phyloP scores from a whole-genome alignment of 2,888 invertebrate species.

The Rutpela maculata region DNA sequence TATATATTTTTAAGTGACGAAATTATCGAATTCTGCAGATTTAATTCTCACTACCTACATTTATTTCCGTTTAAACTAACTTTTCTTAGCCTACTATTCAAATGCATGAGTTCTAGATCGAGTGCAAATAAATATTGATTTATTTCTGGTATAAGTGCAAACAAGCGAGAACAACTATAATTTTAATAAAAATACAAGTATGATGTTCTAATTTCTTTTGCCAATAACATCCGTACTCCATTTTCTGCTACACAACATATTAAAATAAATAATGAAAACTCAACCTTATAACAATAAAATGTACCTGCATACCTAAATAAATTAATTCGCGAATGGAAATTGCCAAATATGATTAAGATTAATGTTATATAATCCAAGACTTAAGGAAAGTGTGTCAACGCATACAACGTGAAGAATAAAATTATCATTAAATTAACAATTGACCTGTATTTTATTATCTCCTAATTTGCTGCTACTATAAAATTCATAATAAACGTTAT shows the following conservation, averaged over 20 bases:
- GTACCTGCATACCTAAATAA: not conserved
- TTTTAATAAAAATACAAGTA: not conserved
- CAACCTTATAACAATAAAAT: not conserved
- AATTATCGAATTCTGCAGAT: no score
- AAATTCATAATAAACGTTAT: constrained; percentile 13
- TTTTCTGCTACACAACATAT: not conserved
- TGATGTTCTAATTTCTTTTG: constrained; percentile 2
- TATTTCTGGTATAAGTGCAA: not conserved
- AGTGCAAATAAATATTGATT: not conserved
- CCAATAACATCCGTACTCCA: not conserved
- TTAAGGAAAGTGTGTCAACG: constrained; percentile 29
- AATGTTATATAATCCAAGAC: constrained; percentile 18
- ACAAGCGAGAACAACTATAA: not conserved
- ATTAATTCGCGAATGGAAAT: constrained; percentile 9
- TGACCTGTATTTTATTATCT: constrained; percentile 27
- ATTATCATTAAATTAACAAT: constrained; percentile 26
- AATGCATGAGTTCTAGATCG: not conserved
- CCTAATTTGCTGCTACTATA: constrained; percentile 14
- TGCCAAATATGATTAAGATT: constrained; percentile 9
- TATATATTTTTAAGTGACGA: no score
- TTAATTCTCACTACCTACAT: no score
- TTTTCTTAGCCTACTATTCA: not conserved
- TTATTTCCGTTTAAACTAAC: not conserved
- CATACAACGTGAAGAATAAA: constrained; percentile 22
- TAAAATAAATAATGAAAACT: not conserved